A percentile compares a stretch with the other conserved stretches of the same genome.
Evolutionary conservation across 1,140 invertebrate species (phyloP).

Genomic region (Lepeophtheirus salmonis): DNA sequence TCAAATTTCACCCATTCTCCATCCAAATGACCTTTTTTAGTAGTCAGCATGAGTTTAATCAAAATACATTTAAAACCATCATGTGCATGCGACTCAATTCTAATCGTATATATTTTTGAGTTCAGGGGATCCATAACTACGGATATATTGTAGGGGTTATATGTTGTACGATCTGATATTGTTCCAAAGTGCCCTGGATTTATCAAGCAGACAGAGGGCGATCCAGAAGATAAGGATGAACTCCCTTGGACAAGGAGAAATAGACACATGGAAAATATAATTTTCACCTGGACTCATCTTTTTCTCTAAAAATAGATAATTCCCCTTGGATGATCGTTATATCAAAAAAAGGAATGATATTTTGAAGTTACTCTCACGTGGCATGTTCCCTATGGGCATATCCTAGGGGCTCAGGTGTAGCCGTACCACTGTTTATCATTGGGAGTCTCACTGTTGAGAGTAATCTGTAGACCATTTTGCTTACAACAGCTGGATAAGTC

Average conservation of each 20-base stretch:
- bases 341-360: too few species aligned
- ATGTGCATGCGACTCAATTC: neutral
- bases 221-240: neutral
- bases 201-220: neutral
- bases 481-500: too few species aligned
- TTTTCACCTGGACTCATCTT: too few species aligned
- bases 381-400: too few species aligned
- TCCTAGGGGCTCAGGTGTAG: too few species aligned
- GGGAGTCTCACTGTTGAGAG: too few species aligned
- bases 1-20: neutral
- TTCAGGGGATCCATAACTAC: neutral
- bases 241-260: neutral
- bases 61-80: neutral
- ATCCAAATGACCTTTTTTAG: neutral
- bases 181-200: neutral
- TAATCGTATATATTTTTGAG: neutral
- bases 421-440: too few species aligned
- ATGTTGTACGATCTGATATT: neutral
- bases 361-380: too few species aligned
- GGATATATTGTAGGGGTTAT: neutral
- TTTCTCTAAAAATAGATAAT: neutral
- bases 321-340: neutral
- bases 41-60: neutral
- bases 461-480: too few species aligned
- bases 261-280: neutral